Evolutionary conservation across 2,888 invertebrate species (phyloP), one percentile per base, ranked within the genome.

Genomic region (Camptogramma bilineatum): DNA sequence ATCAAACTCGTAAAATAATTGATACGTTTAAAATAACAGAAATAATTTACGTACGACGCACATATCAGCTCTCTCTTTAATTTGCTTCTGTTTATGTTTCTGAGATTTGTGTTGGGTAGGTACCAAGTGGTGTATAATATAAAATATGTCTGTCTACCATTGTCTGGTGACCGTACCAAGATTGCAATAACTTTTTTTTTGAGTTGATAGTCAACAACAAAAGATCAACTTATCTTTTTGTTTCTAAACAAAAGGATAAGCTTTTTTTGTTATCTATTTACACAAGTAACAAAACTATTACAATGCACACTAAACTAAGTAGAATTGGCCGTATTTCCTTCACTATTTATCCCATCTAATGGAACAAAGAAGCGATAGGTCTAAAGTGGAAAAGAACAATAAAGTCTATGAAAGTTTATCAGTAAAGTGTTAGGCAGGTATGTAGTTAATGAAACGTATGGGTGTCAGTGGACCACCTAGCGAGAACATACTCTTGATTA

Each of bases 401-500:
- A 53, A 63, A 67, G 28, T 24, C 60, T 58, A 65, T 56, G 31
- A 89, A 80, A 62, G 76, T 85, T n/a, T 89, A 89, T 89, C 87
- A 69, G 68, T 17, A 39, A 62, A 61, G 73, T 69, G 74, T 78
- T 80, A 75, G 75, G 73, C 69, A 64, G 74, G 73, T 76, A 69
- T 73, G 78, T 58, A 19, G 69, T 79, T 82, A 86, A 84, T 87
- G 84, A 85, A 85, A 80, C 78, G 76, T 76, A 78, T 78, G 73
- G 78, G 68, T 77, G 76, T 75, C 68, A 77, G 72, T 75, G 77
- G 90, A 90, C 90, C 90, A 89, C 90, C 90, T 79, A 77, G 79
- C 73, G 76, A 67, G 57, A 10, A 53, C n/a, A 24, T 24, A 62
- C n/a, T 19, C 19, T 28, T 58, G 50, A 34, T 48, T 52, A 21